phyloP scores from a whole-genome alignment of 2,113 vertebrate species.

The Aspidoscelis tigris region DNA sequence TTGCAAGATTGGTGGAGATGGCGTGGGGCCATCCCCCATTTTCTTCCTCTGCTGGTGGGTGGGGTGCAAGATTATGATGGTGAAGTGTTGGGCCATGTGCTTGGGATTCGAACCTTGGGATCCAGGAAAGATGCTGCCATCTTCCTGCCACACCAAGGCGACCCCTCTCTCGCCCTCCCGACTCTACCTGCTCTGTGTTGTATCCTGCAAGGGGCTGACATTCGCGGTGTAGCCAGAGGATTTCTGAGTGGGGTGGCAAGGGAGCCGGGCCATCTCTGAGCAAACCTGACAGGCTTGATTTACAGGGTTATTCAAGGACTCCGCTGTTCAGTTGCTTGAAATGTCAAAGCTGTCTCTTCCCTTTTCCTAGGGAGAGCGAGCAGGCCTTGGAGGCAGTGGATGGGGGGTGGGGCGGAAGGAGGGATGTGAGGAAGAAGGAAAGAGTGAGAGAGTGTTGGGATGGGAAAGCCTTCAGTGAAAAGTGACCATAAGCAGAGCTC shows the following conservation, averaged over 20 bases:
- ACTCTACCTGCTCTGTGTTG: fast-evolving
- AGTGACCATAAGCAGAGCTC: too few species aligned
- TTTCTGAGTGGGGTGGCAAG: background rate
- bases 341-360: conserved; percentile 31
- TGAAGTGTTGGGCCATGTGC: too few species aligned
- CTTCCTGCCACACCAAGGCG: conserved; percentile 10
- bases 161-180: background rate
- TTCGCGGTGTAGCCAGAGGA: conserved; percentile 37
- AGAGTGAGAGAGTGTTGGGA: background rate
- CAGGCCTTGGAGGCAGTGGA: background rate
- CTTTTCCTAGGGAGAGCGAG: conserved; percentile 32
- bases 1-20: too few species aligned
- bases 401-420: background rate
- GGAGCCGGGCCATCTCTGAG: conserved; percentile 2
- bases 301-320: conserved; percentile 24
- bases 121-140: background rate
- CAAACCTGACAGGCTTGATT: background rate
- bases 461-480: too few species aligned
- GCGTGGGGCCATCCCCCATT: too few species aligned
- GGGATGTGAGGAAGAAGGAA: background rate
- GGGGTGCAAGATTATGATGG: too few species aligned
- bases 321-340: background rate
- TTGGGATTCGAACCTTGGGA: too few species aligned
- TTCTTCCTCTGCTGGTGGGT: too few species aligned
- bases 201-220: background rate